phyloP scores from a whole-genome alignment of 2,113 vertebrate genomes.

The Ochotona princeps region DNA sequence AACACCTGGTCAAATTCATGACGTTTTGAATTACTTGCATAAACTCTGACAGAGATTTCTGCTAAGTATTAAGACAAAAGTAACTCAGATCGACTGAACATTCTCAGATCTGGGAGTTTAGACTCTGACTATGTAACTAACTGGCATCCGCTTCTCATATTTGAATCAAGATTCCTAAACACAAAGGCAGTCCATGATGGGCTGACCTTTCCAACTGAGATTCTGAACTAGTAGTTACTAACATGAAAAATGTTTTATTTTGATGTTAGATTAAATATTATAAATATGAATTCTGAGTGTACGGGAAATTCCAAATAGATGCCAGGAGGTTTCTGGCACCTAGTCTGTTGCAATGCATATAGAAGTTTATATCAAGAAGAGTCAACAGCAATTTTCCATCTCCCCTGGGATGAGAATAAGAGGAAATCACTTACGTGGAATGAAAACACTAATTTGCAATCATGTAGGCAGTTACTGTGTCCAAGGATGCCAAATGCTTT shows the following conservation, averaged over 20 bases:
- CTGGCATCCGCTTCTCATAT: not conserved
- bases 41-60: slow-evolving; percentile 33
- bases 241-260: slow-evolving; percentile 69
- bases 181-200: not conserved
- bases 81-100: not conserved
- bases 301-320: slow-evolving; percentile 74
- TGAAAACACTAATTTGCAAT: slow-evolving; percentile 76
- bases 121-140: not conserved
- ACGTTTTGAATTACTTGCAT: not conserved
- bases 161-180: slow-evolving; percentile 2
- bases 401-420: slow-evolving; percentile 68
- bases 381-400: slow-evolving; percentile 75
- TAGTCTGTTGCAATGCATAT: slow-evolving; percentile 64
- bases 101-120: not conserved
- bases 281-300: slow-evolving; percentile 73
- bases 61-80: slow-evolving; percentile 10
- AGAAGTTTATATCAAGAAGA: slow-evolving; percentile 67
- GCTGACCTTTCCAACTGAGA: slow-evolving; percentile 17
- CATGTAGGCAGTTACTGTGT: slow-evolving; percentile 65
- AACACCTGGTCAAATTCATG: not conserved
- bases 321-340: slow-evolving; percentile 73
- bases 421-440: slow-evolving; percentile 74
- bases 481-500: slow-evolving; percentile 67
- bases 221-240: slow-evolving; percentile 42
- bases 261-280: slow-evolving; percentile 76